phyloP scores from a whole-genome alignment of 2,888 invertebrate genomes.

The Anthrax anthrax region DNA sequence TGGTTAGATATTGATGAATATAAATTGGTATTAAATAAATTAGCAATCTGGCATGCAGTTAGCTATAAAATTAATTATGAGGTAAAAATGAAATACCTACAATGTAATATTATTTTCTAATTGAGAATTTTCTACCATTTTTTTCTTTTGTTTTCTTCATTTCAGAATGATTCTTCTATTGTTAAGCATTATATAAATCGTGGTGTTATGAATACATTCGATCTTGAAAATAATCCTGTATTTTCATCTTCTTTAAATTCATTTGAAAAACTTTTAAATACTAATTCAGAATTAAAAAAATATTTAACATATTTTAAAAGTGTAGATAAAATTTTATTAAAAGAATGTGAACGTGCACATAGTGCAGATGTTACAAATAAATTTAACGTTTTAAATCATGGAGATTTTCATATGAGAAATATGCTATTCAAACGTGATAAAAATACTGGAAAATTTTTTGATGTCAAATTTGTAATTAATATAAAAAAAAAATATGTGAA shows the following conservation, averaged over 20 bases:
- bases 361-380: not conserved
- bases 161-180: not conserved
- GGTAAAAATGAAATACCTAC: not conserved
- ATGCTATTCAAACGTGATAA: slow-evolving; percentile 27
- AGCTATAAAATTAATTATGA: not conserved
- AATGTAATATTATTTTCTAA: not conserved
- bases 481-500: no score
- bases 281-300: no score
- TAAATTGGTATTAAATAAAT: slow-evolving; percentile 30
- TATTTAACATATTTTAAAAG: not conserved
- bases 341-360: no score
- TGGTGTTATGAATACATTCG: not conserved
- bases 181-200: not conserved
- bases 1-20: slow-evolving; percentile 11
- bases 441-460: slow-evolving; percentile 1
- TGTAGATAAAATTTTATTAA: no score
- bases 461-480: slow-evolving; percentile 6
- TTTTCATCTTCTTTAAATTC: no score
- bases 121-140: not conserved
- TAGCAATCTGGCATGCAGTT: slow-evolving; percentile 37
- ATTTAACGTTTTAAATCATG: slow-evolving; percentile 30
- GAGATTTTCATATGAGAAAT: slow-evolving; percentile 33
- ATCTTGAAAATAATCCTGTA: no score
- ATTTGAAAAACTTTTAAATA: no score
- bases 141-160: not conserved